phyloP scores from a whole-genome alignment of 1,140 invertebrate species.

The Alviniconcha marisindica region DNA sequence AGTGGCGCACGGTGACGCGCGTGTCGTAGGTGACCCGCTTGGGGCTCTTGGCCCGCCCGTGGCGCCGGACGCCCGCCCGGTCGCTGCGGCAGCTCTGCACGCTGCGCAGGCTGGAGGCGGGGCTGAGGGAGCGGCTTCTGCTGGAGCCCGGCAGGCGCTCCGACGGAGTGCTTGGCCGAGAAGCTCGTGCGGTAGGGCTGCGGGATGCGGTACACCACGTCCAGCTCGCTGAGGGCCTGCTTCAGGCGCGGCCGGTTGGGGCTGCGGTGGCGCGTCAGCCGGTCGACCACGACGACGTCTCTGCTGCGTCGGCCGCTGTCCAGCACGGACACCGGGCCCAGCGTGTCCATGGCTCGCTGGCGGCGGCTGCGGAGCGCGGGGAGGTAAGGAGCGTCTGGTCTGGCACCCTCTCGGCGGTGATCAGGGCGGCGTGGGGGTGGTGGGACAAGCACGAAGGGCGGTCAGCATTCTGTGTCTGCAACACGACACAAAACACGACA shows the following conservation, averaged over 20 bases:
- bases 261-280: constrained; percentile 56
- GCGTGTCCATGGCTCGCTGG: constrained; percentile 55
- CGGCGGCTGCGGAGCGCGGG: too few species aligned
- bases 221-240: constrained; percentile 43
- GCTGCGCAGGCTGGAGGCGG: constrained; percentile 48
- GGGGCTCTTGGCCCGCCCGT: constrained; percentile 49
- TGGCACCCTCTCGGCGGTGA: too few species aligned
- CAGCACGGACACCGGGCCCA: constrained; percentile 59
- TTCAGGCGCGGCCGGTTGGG: constrained; percentile 43
- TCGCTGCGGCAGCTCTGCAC: constrained; percentile 48
- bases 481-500: too few species aligned
- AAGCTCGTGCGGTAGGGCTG: constrained; percentile 68
- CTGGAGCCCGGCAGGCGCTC: constrained; percentile 47
- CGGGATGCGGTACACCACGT: constrained; percentile 57
- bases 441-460: too few species aligned
- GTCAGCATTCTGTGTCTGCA: too few species aligned
- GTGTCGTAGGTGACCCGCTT: constrained; percentile 65
- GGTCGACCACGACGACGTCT: constrained; percentile 47
- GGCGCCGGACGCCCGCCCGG: constrained; percentile 29
- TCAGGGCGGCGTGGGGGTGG: too few species aligned
- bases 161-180: constrained; percentile 58
- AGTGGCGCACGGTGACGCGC: constrained; percentile 61
- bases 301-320: constrained; percentile 51
- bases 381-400: too few species aligned
- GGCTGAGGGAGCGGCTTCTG: constrained; percentile 58